These are phyloP conservation scores for Liopterus haemorrhoidalis DNA, from an alignment of 2,888 invertebrate species.

Conservation along the genomic window DNA sequence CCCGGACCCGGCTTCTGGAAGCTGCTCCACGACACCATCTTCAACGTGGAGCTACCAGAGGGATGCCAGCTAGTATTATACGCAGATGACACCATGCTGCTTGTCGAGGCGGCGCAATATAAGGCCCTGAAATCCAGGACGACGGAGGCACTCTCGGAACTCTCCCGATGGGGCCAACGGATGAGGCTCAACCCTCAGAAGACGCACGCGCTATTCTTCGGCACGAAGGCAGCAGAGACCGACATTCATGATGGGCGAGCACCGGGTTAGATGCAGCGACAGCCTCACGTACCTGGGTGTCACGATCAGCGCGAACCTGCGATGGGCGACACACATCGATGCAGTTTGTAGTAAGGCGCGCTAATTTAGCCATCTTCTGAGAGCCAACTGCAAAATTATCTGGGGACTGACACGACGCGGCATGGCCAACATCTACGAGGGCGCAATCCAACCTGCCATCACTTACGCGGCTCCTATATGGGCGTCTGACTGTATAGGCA, in stretches of 20 bases:
- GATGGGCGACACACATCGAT: too few species aligned
- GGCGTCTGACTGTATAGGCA: conserved; percentile 5
- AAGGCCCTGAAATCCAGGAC: too few species aligned
- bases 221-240: conserved; percentile 11
- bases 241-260: conserved; percentile 5
- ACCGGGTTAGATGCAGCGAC: conserved; percentile 12
- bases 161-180: too few species aligned
- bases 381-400: conserved; percentile 1
- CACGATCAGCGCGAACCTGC: conserved; percentile 7
- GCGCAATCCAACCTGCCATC: conserved; percentile 13
- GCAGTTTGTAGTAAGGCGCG: too few species aligned
- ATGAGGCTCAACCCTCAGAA: conserved; percentile 13
- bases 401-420: conserved; percentile 3
- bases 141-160: too few species aligned
- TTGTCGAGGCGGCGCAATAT: too few species aligned
- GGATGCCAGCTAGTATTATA: conserved; percentile 17
- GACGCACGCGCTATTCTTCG: conserved; percentile 16
- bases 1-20: conserved; percentile 17
- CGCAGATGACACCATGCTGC: conserved; percentile 23
- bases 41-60: conserved; percentile 5
- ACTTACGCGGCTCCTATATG: conserved; percentile 17
- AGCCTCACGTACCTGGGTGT: conserved; percentile 14
- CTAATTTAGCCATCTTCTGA: conserved; percentile 4
- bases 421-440: conserved; percentile 5
- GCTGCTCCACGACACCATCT: conserved; percentile 8